Base-by-base conservation (phyloP, 2,888 invertebrate genomes). In the Anorthoa munda region DNA sequence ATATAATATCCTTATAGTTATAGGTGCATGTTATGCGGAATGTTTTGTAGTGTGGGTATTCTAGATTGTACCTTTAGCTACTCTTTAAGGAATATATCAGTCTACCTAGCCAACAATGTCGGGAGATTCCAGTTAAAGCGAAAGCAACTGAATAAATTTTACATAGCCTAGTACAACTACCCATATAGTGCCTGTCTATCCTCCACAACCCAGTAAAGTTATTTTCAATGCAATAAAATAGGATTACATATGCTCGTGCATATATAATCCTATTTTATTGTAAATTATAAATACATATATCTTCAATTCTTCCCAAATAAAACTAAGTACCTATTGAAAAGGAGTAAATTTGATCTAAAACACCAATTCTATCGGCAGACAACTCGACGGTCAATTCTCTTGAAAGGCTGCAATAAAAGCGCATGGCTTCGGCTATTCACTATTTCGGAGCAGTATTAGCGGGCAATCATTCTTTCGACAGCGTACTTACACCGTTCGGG, bases 381-480 rank as follows among this genome's bases (percentile, higher is more conserved):
- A 81, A 77, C 77, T 58, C 70, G 18, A 51, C 56, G 79, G 81
- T 81, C 85, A 75, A 86, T 86, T 90, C 79, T 70, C 72, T 70
- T 75, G 75, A 85, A 86, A 81, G 79, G 82, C 81, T 87, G 84
- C 88, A 91, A 90, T 91, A 89, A 91, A 90, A 83, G 39, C 79
- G 90, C 90, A 90, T 81, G 84, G 77, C 79, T 83, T 72, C 82
- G 84, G 79, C 86, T 84, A 86, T 87, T 85, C 86, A 84, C 84
- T 83, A 87, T 86, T 87, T 87, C 67, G 80, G 77, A 72, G 79
- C 84, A 78, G 85, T 89, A 91, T 93, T 93, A 92, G 91, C 82
- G 82, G 77, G 79, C 89, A 88, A 93, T 92, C 90, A 88, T 91
- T 92, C 90, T 90, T 92, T 91, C 83, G 84, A 64, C 66, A 81